A percentile compares a stretch with the other conserved stretches of the same genome.
These are phyloP conservation scores for Galago senegalensis DNA, from an alignment of 2,797 vertebrate genomes.

Conservation along the genomic window DNA sequence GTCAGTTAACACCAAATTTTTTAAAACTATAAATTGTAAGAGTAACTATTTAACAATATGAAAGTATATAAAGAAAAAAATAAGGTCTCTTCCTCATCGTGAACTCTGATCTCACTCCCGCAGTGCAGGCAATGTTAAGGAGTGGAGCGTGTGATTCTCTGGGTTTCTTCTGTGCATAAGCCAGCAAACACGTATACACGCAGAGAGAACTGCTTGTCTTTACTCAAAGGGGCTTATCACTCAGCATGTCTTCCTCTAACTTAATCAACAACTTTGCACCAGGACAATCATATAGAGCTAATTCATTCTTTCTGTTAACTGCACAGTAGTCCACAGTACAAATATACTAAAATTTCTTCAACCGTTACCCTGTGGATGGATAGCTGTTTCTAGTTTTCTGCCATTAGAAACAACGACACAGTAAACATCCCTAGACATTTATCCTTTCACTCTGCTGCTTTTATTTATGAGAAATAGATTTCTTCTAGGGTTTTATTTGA, in stretches of 20 bases:
- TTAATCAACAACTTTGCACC: background rate
- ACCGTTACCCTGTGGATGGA: background rate
- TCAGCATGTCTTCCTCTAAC: background rate
- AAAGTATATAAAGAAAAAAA: constrained; percentile 11
- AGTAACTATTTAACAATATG: constrained; percentile 34
- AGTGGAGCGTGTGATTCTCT: background rate
- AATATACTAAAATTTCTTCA: constrained; percentile 7
- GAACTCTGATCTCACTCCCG: background rate
- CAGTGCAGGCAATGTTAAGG: background rate
- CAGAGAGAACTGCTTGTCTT: background rate
- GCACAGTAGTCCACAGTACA: background rate
- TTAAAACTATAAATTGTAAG: constrained; percentile 47
- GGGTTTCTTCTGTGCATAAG: background rate
- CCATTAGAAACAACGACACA: background rate
- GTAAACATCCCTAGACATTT: background rate
- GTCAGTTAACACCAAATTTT: constrained; percentile 53
- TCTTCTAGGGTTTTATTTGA: constrained; percentile 13
- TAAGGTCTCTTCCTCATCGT: background rate
- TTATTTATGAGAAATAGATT: constrained; percentile 12
- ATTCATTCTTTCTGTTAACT: constrained; percentile 12
- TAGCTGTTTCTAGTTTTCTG: background rate
- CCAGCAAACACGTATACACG: background rate
- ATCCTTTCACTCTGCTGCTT: background rate
- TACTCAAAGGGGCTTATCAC: background rate
- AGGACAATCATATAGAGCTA: background rate